Conservation (phyloP, 2,888 invertebrate genomes). For the Pseudococcus longispinus region DNA sequence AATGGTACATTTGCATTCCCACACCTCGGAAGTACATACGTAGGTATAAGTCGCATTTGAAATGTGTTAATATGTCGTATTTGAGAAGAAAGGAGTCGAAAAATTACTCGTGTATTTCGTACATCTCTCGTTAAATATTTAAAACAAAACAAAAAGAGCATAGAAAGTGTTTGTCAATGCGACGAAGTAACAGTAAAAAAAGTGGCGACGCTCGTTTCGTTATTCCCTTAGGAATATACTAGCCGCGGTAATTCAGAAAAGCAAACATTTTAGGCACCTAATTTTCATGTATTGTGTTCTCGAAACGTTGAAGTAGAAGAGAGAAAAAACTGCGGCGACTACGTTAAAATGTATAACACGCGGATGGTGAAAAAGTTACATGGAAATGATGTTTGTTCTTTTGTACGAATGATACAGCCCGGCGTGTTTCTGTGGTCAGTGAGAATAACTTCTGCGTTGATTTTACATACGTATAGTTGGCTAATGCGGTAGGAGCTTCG, state of each 20-base stretch:
- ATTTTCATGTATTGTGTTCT: conserved; percentile 20
- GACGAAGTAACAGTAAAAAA: conserved; percentile 4
- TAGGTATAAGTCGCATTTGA: background rate
- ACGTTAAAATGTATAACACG: background rate
- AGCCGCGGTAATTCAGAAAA: conserved; percentile 7
- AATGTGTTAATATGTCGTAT: background rate
- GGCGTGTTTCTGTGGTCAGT: background rate
- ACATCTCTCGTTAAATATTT: conserved; percentile 2
- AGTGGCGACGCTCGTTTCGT: background rate
- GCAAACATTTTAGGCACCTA: conserved; percentile 24
- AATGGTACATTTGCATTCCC: conserved; percentile 14
- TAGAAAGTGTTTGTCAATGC: conserved; percentile 11
- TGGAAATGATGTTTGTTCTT: conserved; percentile 15
- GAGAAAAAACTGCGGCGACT: background rate
- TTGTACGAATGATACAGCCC: background rate
- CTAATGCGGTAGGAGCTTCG: background rate
- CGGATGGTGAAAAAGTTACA: background rate
- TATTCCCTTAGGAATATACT: conserved; percentile 15
- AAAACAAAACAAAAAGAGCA: conserved; percentile 14
- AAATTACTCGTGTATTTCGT: conserved; percentile 14
- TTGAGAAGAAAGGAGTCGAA: background rate
- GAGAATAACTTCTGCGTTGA: background rate
- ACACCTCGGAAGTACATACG: background rate
- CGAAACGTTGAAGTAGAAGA: background rate
- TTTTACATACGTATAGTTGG: background rate